Conservation (phyloP, 2,797 vertebrate genomes). For the Centropyge bicolor region DNA sequence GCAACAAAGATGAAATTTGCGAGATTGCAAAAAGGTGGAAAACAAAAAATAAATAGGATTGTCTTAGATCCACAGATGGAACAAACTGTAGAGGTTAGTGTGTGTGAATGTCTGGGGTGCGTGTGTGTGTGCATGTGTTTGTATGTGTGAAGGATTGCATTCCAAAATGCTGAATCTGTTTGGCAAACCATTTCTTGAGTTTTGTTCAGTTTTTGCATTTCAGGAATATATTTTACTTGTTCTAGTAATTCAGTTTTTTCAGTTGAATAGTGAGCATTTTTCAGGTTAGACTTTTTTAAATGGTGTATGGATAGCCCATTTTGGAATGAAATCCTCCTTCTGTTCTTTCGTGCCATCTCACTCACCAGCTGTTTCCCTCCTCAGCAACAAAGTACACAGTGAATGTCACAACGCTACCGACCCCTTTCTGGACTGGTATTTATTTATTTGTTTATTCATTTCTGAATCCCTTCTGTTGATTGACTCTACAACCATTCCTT, state of each 20-base stretch:
- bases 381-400: slow-evolving; percentile 90
- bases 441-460: slow-evolving; percentile 87
- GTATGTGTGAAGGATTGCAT: slow-evolving; percentile 69
- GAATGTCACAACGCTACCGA: slow-evolving; percentile 87
- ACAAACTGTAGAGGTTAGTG: slow-evolving; percentile 25
- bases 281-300: slow-evolving; percentile 8
- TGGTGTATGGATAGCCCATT: slow-evolving; percentile 51
- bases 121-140: slow-evolving; percentile 32
- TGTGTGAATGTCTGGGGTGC: slow-evolving; percentile 5
- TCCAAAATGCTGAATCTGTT: slow-evolving; percentile 70
- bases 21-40: slow-evolving; percentile 34
- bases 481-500: slow-evolving; percentile 71
- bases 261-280: not conserved
- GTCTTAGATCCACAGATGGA: slow-evolving; percentile 25
- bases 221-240: not conserved
- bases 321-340: slow-evolving; percentile 79
- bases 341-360: slow-evolving; percentile 82
- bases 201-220: slow-evolving; percentile 23
- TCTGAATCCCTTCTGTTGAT: slow-evolving; percentile 74
- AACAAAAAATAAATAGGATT: slow-evolving; percentile 13
- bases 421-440: slow-evolving; percentile 91
- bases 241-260: not conserved
- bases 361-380: slow-evolving; percentile 89
- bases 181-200: not conserved
- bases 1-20: slow-evolving; percentile 48